These are phyloP conservation scores for Oligia strigilis DNA, from an alignment of 2,888 invertebrate species.

Conservation along the genomic window DNA sequence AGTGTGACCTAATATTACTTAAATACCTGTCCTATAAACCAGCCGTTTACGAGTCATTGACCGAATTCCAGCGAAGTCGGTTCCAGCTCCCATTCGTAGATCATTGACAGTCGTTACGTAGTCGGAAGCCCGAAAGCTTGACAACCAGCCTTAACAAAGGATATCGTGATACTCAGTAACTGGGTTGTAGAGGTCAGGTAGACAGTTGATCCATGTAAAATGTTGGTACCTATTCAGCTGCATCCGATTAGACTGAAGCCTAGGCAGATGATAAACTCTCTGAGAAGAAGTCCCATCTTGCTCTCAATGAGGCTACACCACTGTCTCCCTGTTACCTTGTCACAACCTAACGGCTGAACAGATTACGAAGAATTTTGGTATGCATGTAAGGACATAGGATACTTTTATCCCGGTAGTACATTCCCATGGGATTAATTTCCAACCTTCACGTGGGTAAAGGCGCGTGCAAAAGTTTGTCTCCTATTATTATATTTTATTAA, in stretches of 20 bases:
- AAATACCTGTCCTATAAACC: conserved; percentile 21
- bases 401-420: not conserved
- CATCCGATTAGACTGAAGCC: not conserved
- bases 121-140: not conserved
- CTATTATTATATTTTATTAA: not conserved
- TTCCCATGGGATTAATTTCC: not conserved
- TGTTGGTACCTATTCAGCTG: not conserved
- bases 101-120: not conserved
- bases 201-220: not conserved
- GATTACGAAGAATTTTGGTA: not conserved
- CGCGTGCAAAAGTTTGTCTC: not conserved
- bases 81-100: not conserved
- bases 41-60: conserved; percentile 31
- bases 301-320: too few relatives aligned
- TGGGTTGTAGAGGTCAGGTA: not conserved
- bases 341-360: not conserved
- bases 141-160: too few relatives aligned
- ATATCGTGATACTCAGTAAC: not conserved
- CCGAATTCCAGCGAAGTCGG: conserved; percentile 11
- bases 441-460: not conserved
- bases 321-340: not conserved
- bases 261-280: not conserved
- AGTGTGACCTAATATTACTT: conserved; percentile 19
- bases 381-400: not conserved
- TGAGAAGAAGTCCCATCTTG: too few relatives aligned